Evolutionary conservation across 2,113 vertebrate genomes (phyloP).

Genomic region (Halcyon malimbica): DNA sequence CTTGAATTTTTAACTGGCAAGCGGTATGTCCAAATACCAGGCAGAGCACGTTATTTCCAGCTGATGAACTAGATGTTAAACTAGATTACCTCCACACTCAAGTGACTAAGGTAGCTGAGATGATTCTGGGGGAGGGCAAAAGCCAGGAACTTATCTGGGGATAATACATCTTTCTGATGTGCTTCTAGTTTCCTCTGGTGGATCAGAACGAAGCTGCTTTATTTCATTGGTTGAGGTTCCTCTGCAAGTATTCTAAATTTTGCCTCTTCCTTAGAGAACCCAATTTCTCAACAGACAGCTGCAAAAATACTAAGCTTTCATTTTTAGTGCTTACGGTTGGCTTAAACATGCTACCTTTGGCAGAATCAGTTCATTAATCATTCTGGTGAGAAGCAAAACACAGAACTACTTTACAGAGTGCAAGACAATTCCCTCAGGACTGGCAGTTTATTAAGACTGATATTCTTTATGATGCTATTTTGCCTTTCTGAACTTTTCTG

Average conservation of each 20-base stretch:
- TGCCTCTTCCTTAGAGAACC: not conserved
- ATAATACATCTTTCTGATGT: not conserved
- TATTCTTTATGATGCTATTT: not conserved
- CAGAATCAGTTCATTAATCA: constrained; percentile 12
- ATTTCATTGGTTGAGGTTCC: not conserved
- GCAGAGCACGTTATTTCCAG: not conserved
- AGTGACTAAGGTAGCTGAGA: not conserved
- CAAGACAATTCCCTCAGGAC: not conserved
- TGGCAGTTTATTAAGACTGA: not conserved
- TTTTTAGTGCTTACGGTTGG: not conserved
- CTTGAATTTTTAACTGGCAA: not conserved
- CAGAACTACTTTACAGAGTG: not conserved
- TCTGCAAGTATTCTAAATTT: not conserved
- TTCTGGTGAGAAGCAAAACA: not conserved
- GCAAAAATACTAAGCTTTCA: not conserved
- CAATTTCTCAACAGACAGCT: not conserved
- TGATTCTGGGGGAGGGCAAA: not conserved
- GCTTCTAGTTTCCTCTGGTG: not conserved
- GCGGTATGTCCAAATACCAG: not conserved
- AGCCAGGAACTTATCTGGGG: not conserved
- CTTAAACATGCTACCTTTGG: not conserved
- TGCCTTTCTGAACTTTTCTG: not conserved
- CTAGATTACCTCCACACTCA: not conserved
- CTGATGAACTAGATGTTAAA: not conserved
- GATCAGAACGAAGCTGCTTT: not conserved